Evolutionary conservation across 2,797 vertebrate species (phyloP).

Genomic region (Rhinophrynus dorsalis): DNA sequence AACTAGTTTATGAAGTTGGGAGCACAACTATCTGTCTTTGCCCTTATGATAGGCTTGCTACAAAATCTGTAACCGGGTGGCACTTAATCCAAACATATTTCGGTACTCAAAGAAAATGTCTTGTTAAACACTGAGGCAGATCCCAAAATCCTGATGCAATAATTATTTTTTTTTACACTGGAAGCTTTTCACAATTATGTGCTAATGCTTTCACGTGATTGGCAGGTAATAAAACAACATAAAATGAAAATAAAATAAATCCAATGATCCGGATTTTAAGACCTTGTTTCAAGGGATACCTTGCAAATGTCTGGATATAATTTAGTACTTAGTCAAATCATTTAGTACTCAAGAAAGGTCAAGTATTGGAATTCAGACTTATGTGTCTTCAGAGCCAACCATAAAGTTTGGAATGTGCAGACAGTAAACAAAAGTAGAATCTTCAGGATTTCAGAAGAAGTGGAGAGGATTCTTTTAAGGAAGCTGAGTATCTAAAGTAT

Average conservation of each 20-base stretch:
- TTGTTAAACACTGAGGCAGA: conserved; percentile 49
- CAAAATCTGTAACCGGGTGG: conserved; percentile 49
- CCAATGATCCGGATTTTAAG: conserved; percentile 20
- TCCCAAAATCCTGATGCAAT: conserved; percentile 25
- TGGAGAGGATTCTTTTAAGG: no score
- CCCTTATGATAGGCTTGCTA: conserved; percentile 49
- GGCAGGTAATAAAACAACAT: conserved; percentile 30
- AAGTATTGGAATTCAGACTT: no score
- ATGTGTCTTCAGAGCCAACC: neutral
- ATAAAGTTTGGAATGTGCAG: neutral
- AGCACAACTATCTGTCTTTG: neutral
- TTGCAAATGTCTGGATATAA: conserved; percentile 30
- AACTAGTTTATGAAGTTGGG: conserved; percentile 40
- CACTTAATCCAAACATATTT: conserved; percentile 57
- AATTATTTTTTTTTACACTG: conserved; percentile 42
- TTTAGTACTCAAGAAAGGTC: conserved; percentile 41
- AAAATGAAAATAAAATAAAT: conserved; percentile 18
- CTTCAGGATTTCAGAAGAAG: no score
- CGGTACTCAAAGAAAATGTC: conserved; percentile 47
- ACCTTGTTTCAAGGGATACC: neutral
- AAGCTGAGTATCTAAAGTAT: no score
- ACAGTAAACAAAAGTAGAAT: conserved; percentile 14
- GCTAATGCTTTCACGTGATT: conserved; percentile 27
- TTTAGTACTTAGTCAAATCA: conserved; percentile 36
- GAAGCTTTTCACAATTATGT: conserved; percentile 7